A percentile compares a stretch with the other conserved stretches of the same genome.
phyloP scores from a whole-genome alignment of 2,113 vertebrate species.

The Rhipidura dahli region DNA sequence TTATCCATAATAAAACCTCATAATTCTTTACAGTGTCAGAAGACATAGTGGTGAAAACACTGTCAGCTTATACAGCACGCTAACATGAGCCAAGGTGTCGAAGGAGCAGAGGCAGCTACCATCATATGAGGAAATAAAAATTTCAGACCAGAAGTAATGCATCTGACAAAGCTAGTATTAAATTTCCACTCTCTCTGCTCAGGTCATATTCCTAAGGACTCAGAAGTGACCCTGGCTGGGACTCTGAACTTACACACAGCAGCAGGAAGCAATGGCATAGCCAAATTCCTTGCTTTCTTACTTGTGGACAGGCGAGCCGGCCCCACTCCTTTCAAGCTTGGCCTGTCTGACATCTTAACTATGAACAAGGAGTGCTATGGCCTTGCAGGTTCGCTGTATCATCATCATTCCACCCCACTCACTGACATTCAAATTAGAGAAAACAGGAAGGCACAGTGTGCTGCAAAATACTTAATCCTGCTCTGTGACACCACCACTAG shows the following conservation, averaged over 20 bases:
- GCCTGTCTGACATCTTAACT: neutral
- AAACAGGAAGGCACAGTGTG: neutral
- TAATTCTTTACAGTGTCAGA: neutral
- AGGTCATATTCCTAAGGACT: neutral
- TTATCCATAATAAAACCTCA: neutral
- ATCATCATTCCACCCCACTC: neutral
- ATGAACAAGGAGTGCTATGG: neutral
- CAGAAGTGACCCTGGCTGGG: neutral
- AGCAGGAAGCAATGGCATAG: neutral
- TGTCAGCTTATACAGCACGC: accelerated
- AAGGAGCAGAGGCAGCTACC: neutral
- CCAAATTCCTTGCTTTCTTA: neutral
- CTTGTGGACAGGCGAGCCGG: neutral
- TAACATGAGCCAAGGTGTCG: neutral
- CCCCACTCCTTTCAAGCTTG: neutral
- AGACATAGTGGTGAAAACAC: neutral
- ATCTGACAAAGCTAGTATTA: neutral
- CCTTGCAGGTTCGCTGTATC: neutral
- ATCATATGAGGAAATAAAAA: neutral
- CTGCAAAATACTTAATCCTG: neutral
- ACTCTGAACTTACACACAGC: neutral
- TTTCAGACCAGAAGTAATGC: neutral
- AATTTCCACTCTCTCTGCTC: neutral
- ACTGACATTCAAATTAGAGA: accelerated
- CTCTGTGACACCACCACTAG: neutral